These are phyloP conservation scores for Mystacides longicornis DNA, from an alignment of 2,888 invertebrate genomes.

Conservation along the genomic window DNA sequence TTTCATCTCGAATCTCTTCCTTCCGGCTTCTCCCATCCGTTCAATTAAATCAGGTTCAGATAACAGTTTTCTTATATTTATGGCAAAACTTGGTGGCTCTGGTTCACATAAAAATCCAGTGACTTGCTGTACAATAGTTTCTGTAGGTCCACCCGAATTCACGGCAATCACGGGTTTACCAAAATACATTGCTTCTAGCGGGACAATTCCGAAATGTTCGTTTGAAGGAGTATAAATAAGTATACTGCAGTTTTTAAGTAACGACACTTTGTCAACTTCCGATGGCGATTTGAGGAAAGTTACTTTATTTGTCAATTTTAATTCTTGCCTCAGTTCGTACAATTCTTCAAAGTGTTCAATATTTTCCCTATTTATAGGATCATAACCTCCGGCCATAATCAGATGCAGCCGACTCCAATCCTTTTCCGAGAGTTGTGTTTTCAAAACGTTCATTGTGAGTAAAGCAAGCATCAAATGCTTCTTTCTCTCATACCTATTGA, in stretches of 20 bases:
- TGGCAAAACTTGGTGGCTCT: slow-evolving; percentile 62
- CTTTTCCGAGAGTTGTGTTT: slow-evolving; percentile 43
- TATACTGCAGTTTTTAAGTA: slow-evolving; percentile 70
- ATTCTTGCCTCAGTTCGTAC: slow-evolving; percentile 52
- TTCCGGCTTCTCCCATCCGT: slow-evolving; percentile 69
- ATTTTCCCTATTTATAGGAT: slow-evolving; percentile 80
- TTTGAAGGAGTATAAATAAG: slow-evolving; percentile 92
- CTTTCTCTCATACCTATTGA: slow-evolving; percentile 96
- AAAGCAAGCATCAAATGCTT: slow-evolving; percentile 89
- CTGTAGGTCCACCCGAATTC: slow-evolving; percentile 91
- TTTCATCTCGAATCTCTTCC: slow-evolving; percentile 62
- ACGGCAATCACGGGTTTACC: slow-evolving; percentile 91
- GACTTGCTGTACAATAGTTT: slow-evolving; percentile 74
- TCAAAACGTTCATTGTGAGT: slow-evolving; percentile 64
- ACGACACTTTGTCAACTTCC: slow-evolving; percentile 73
- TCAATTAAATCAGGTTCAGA: slow-evolving; percentile 51
- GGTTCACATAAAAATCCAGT: slow-evolving; percentile 78
- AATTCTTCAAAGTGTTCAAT: slow-evolving; percentile 77
- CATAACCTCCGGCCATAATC: slow-evolving; percentile 95
- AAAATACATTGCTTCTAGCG: slow-evolving; percentile 96
- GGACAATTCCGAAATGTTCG: slow-evolving; percentile 99
- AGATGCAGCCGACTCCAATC: slow-evolving; percentile 68
- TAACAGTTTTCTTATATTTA: slow-evolving; percentile 65
- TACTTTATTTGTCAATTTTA: slow-evolving; percentile 64
- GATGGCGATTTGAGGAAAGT: slow-evolving; percentile 82